phyloP scores from a whole-genome alignment of 2,888 invertebrate species.

The Cosmia trapezina region DNA sequence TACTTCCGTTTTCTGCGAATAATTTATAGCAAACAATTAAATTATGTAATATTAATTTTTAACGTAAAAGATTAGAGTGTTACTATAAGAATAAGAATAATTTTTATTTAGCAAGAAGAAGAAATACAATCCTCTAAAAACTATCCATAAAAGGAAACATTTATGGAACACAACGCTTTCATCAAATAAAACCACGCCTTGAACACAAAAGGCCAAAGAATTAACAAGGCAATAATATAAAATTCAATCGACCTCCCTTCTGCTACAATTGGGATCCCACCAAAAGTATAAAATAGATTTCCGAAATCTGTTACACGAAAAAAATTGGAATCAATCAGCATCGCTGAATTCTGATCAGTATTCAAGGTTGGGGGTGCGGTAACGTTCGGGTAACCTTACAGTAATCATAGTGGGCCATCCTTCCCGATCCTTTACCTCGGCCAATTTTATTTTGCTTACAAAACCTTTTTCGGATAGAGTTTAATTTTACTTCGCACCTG shows the following conservation, averaged over 20 bases:
- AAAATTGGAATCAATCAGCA: slow-evolving; percentile 62
- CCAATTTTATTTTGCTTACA: slow-evolving; percentile 68
- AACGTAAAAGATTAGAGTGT: background rate
- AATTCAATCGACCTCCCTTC: slow-evolving; percentile 37
- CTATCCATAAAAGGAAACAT: slow-evolving; percentile 1
- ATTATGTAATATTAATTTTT: background rate
- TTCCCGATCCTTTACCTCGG: slow-evolving; percentile 56
- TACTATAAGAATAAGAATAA: no score
- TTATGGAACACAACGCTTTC: background rate
- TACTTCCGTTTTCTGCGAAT: background rate
- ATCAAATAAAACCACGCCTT: slow-evolving; percentile 10
- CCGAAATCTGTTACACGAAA: slow-evolving; percentile 56
- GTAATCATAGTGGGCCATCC: slow-evolving; percentile 63
- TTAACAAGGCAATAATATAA: slow-evolving; percentile 55
- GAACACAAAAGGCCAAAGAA: slow-evolving; percentile 25
- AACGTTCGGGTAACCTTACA: slow-evolving; percentile 50
- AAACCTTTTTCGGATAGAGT: slow-evolving; percentile 65
- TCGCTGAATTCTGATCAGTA: slow-evolving; percentile 62
- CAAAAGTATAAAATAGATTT: slow-evolving; percentile 54
- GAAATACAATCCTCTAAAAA: no score
- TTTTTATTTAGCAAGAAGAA: no score
- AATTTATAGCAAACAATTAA: background rate
- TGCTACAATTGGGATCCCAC: slow-evolving; percentile 42
- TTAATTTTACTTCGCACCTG: slow-evolving; percentile 70
- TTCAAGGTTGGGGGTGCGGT: slow-evolving; percentile 53